phyloP scores from a whole-genome alignment of 2,797 vertebrate genomes.

The Coendou prehensilis region DNA sequence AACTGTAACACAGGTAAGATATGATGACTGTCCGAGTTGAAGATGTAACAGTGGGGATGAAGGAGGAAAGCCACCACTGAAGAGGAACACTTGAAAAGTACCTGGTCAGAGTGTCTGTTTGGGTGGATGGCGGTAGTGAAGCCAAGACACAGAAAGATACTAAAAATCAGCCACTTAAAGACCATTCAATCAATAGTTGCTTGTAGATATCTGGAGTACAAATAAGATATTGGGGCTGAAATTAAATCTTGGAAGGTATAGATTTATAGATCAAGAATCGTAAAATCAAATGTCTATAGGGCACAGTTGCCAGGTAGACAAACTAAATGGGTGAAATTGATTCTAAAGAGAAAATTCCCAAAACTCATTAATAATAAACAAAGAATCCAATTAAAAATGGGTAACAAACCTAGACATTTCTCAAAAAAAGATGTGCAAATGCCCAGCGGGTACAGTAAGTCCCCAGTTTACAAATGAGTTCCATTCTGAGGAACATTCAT shows the following conservation, averaged over 20 bases:
- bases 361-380: background rate
- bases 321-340: background rate
- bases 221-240: background rate
- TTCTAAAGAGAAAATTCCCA: background rate
- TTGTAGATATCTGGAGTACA: background rate
- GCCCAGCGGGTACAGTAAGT: background rate
- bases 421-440: background rate
- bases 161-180: background rate
- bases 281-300: background rate
- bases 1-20: background rate
- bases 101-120: background rate
- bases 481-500: background rate
- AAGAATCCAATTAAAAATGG: background rate
- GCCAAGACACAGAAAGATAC: background rate
- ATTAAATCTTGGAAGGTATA: background rate
- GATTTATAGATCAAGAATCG: background rate
- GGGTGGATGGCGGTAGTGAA: background rate
- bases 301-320: background rate
- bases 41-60: background rate
- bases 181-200: background rate
- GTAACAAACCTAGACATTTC: background rate
- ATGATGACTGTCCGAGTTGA: background rate
- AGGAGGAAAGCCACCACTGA: background rate
- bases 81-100: background rate
- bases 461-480: background rate